Conservation (phyloP, 2,888 invertebrate genomes). For the Philaethria dido region DNA sequence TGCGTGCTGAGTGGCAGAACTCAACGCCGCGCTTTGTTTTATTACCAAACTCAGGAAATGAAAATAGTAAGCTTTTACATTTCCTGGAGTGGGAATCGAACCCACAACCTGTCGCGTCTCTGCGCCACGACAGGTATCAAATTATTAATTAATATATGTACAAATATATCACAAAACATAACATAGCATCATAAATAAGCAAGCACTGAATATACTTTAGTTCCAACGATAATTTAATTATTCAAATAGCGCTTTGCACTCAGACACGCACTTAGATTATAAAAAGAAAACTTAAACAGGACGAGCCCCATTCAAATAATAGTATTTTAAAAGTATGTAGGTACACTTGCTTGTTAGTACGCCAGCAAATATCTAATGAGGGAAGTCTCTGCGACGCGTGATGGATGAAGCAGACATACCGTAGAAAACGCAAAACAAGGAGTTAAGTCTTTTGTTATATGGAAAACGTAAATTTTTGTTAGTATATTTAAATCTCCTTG, state of each 20-base stretch:
- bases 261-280: constrained; percentile 1
- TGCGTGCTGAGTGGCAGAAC: too few species aligned
- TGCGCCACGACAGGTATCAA: too few species aligned
- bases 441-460: not conserved
- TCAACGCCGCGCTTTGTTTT: too few species aligned
- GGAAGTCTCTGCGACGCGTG: constrained; percentile 10
- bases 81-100: too few species aligned
- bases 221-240: constrained; percentile 11
- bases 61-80: too few species aligned
- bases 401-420: constrained; percentile 18
- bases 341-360: constrained; percentile 16
- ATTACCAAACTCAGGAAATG: too few species aligned
- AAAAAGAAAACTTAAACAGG: not conserved
- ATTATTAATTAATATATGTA: too few species aligned
- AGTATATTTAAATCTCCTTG: not conserved
- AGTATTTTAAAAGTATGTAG: constrained; percentile 2
- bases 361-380: constrained; percentile 23
- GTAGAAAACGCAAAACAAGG: not conserved
- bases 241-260: constrained; percentile 10
- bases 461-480: not conserved
- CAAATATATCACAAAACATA: not conserved
- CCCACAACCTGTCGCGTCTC: too few species aligned
- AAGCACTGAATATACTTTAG: not conserved
- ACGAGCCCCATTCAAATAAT: constrained; percentile 1
- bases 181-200: not conserved